A percentile compares a stretch with the other conserved stretches of the same genome.
Evolutionary conservation across 2,113 vertebrate species (phyloP).

Genomic region (Tupaia chinensis): DNA sequence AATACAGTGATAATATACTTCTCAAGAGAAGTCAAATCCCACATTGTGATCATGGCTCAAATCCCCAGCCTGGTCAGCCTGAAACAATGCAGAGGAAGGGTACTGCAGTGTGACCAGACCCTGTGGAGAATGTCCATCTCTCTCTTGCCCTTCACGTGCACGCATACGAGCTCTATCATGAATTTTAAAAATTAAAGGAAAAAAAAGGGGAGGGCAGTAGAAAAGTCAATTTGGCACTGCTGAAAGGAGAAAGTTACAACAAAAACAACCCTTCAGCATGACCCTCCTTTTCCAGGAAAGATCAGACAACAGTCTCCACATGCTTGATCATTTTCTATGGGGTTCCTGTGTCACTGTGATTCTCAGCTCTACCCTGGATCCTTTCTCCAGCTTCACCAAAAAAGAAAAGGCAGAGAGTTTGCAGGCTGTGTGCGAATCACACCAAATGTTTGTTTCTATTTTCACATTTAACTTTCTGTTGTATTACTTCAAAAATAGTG

Average conservation of each 20-base stretch:
- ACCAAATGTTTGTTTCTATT: background rate
- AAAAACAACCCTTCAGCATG: accelerated
- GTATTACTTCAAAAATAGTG: conserved; percentile 6
- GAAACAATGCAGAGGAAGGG: too few species aligned
- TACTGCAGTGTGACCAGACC: too few species aligned
- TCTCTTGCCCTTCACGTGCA: too few species aligned
- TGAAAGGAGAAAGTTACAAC: background rate
- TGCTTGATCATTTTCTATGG: background rate
- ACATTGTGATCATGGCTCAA: too few species aligned
- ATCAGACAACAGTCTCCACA: too few species aligned
- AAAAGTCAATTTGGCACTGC: background rate
- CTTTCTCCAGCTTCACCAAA: background rate
- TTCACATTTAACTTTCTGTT: conserved; percentile 1
- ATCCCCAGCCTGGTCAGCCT: too few species aligned
- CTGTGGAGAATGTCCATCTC: too few species aligned
- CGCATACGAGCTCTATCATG: too few species aligned
- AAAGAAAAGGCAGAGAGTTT: background rate
- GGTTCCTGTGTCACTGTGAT: background rate
- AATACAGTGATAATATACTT: too few species aligned
- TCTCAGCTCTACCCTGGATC: background rate
- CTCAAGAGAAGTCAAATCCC: too few species aligned
- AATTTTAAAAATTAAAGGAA: too few species aligned
- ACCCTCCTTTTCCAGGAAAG: background rate
- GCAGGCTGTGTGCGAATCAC: background rate
- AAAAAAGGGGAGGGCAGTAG: too few species aligned